Base-by-base conservation (phyloP, 2,113 vertebrate species). In the Sakesphorus luctuosus region DNA sequence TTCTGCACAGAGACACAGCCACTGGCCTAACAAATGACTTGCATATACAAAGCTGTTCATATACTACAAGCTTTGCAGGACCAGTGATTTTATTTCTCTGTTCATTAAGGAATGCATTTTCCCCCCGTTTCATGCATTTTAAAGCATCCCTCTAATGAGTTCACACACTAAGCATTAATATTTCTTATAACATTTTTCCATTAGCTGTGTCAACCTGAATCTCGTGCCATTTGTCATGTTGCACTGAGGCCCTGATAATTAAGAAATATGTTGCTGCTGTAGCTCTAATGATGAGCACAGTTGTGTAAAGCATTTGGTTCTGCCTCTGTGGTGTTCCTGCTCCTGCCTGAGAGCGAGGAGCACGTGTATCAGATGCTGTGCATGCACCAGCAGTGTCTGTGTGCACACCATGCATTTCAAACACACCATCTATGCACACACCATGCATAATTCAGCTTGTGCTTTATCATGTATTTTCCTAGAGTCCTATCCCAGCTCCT, bases 161-260 rank as follows among this genome's bases (percentile, higher is more conserved):
- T 93, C 72, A 69, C 52, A 74, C 10, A 63, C 31, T 21, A 93
- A 83, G 68, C 35, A 52, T 61, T 83, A 88, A 84, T 86, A 92
- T 94, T 93, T 90, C 56, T 84, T 80, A 25, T 36, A 93, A 77
- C 38, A 7, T 49, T 91, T 94, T 94, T 43, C 90, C 85, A 94
- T 93, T 91, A 96, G 87, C 59, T 71, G 55, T 24, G 83, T 81
- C 88, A 93, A 94, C 63, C 38, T 7, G 58, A 38, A 62, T 63
- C 76, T 84, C 6, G 4, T 75, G 65, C 28, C 72, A 72, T 93
- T 90, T 84, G 59, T 96, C 89, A 81, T 2, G 75, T 38, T 55
- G 72, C 86, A 84, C 68, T 44, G 79, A 72, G 65, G 65, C 35
- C 13, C 83, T 93, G 47, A 67, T 23, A 67, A 89, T 81, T 38